These are phyloP conservation scores for Podocnemis expansa DNA, from an alignment of 2,113 vertebrate genomes.

Conservation along the genomic window DNA sequence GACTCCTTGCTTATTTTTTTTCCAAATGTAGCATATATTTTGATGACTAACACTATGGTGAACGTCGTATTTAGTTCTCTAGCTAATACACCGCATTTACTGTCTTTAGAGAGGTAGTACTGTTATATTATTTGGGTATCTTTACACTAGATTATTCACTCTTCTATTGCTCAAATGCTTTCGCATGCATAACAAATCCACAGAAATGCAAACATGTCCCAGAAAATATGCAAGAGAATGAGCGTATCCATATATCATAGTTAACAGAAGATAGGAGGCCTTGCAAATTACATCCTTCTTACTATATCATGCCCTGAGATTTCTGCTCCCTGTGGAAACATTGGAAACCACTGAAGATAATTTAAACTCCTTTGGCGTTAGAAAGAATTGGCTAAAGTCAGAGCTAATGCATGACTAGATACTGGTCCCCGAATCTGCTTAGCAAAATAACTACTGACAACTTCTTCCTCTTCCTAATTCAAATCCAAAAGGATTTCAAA, in stretches of 20 bases:
- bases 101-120: not conserved
- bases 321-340: not conserved
- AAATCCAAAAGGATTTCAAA: not conserved
- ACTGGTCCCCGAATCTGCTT: not conserved
- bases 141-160: fast-evolving
- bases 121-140: fast-evolving
- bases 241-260: not conserved
- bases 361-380: not conserved
- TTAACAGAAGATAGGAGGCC: not conserved
- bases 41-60: not conserved
- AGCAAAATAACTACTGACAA: not conserved
- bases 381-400: not conserved
- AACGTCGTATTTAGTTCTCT: not conserved
- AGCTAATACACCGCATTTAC: not conserved
- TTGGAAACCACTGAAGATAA: not conserved
- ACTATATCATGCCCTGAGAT: not conserved
- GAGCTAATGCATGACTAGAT: not conserved
- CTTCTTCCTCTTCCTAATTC: not conserved
- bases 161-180: not conserved
- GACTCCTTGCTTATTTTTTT: too few relatives aligned
- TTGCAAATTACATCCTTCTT: not conserved
- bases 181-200: not conserved
- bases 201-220: not conserved
- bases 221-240: not conserved
- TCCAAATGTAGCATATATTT: not conserved